Percentiles rank a stretch among this genome's conserved stretches.
Evolutionary conservation across 2,113 vertebrate genomes (phyloP).

Genomic region (Varanus komodoensis): DNA sequence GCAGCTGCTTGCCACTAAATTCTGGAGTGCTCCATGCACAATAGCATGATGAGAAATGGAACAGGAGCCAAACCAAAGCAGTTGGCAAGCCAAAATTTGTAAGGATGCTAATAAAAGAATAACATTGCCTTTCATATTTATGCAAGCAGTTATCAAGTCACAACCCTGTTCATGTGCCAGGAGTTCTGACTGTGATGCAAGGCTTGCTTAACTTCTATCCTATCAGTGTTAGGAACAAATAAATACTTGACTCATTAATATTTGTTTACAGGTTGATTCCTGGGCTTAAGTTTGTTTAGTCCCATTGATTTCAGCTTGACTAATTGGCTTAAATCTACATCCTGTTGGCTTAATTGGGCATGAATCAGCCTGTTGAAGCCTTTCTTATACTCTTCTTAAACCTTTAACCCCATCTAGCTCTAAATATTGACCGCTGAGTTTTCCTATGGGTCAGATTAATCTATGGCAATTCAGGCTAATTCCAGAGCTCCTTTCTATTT

Average conservation of each 20-base stretch:
- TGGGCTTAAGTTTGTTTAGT: neutral
- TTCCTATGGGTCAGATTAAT: neutral
- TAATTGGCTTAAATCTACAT: neutral
- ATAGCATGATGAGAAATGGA: neutral
- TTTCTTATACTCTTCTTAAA: neutral
- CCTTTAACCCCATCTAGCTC: neutral
- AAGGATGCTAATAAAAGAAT: neutral
- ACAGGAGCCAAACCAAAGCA: constrained; percentile 7
- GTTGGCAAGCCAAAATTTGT: neutral
- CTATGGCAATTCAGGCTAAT: neutral
- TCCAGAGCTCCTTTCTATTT: neutral
- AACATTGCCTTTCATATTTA: neutral
- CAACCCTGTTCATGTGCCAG: neutral
- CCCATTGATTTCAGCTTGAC: constrained; percentile 5
- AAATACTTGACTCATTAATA: neutral
- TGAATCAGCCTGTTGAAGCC: neutral
- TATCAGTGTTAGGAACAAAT: neutral
- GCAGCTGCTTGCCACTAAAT: constrained; percentile 13
- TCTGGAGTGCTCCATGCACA: neutral
- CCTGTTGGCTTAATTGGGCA: neutral
- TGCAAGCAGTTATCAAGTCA: constrained; percentile 9
- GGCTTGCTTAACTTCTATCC: neutral
- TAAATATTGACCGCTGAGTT: neutral
- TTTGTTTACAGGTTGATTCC: neutral
- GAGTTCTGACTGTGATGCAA: neutral